Evolutionary conservation across 2,888 invertebrate species (phyloP).

Genomic region (Caenorhabditis sp.): DNA sequence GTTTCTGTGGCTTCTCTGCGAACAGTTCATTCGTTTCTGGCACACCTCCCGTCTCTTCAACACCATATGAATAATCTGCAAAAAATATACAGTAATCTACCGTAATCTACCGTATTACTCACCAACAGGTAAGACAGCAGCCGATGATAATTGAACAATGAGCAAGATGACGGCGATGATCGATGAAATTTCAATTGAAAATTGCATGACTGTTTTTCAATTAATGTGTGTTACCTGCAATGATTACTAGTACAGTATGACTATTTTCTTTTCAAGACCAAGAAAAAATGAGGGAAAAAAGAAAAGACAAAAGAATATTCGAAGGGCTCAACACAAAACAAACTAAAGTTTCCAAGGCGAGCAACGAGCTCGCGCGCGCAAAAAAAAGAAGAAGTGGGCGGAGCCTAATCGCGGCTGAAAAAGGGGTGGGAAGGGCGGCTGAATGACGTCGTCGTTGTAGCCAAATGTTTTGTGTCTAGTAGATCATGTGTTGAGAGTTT

Average conservation of each 20-base stretch:
- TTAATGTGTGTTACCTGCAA: neutral
- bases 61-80: conserved; percentile 26
- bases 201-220: conserved; percentile 20
- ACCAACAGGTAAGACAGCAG: conserved; percentile 37
- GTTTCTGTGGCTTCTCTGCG: conserved; percentile 26
- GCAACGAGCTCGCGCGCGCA: no score
- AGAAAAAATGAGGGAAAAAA: neutral
- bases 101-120: conserved; percentile 22
- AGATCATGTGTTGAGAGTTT: no score
- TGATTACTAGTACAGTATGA: neutral
- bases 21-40: conserved; percentile 23
- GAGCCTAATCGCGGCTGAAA: neutral
- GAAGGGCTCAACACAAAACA: neutral
- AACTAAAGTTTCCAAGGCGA: neutral
- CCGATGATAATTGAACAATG: conserved; percentile 32
- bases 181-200: conserved; percentile 32
- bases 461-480: no score
- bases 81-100: conserved; percentile 1
- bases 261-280: no score
- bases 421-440: neutral
- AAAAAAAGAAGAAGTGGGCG: neutral
- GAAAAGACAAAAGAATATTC: neutral
- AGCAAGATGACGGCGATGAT: conserved; percentile 31
- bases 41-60: conserved; percentile 10
- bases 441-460: neutral